A percentile compares a stretch with the other conserved stretches of the same genome.
phyloP scores from a whole-genome alignment of 2,113 vertebrate genomes.

The Oceanodroma tethys region DNA sequence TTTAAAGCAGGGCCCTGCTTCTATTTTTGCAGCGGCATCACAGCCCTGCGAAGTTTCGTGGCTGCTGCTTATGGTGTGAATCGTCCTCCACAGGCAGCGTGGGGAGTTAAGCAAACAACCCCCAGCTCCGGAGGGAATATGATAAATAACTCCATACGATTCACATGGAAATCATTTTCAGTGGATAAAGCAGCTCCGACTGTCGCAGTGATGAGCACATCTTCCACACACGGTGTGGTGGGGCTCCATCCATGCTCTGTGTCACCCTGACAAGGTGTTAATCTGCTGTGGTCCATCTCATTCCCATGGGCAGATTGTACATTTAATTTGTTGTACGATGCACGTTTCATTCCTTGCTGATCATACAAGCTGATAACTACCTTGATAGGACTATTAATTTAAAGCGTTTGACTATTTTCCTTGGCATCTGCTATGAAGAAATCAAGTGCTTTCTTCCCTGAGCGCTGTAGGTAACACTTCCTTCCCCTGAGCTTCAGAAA shows the following conservation, averaged over 20 bases:
- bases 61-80: neutral
- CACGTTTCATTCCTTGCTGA: neutral
- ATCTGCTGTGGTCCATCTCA: neutral
- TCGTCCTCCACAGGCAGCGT: accelerated
- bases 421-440: neutral
- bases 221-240: accelerated
- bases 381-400: neutral
- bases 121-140: neutral
- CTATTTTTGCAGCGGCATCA: neutral
- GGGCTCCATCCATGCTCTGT: accelerated
- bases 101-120: neutral
- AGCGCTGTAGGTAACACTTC: neutral
- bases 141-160: neutral
- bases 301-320: neutral
- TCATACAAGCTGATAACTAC: neutral
- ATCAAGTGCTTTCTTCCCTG: neutral
- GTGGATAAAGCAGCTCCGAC: neutral
- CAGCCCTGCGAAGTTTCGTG: neutral
- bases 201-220: neutral
- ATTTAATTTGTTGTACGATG: neutral
- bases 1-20: neutral
- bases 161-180: neutral
- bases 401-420: neutral
- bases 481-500: neutral
- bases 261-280: neutral